phyloP scores from a whole-genome alignment of 2,113 vertebrate genomes.

The Muntiacus reevesi region DNA sequence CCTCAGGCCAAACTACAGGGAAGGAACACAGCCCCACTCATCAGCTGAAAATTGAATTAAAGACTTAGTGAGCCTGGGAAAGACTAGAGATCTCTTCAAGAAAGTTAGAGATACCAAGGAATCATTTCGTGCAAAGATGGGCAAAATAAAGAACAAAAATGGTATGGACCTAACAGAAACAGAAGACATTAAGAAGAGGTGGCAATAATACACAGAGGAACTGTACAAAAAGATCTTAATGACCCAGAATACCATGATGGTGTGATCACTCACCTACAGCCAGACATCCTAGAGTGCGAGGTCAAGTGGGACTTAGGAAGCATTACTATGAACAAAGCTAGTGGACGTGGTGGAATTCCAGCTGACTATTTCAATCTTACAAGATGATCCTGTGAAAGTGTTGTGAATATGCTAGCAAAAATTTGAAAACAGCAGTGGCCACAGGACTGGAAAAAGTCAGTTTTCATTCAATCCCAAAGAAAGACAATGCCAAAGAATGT shows the following conservation, averaged over 20 bases:
- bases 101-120: not conserved
- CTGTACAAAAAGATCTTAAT: not conserved
- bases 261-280: not conserved
- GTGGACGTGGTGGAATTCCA: not conserved
- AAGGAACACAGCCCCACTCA: too few relatives aligned
- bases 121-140: not conserved
- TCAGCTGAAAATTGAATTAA: too few relatives aligned
- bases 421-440: not conserved
- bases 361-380: not conserved
- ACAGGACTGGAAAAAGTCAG: not conserved
- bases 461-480: not conserved
- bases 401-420: not conserved
- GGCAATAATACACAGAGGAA: not conserved
- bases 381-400: not conserved
- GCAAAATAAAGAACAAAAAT: not conserved
- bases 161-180: not conserved
- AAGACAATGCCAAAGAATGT: not conserved
- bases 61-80: not conserved
- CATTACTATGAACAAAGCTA: not conserved
- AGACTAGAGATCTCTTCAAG: not conserved
- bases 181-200: not conserved
- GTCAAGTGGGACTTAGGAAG: not conserved
- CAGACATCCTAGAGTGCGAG: not conserved
- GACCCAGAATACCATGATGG: not conserved
- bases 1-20: not conserved